These are phyloP conservation scores for Perithous albicinctus DNA, from an alignment of 2,888 invertebrate species.

Conservation along the genomic window DNA sequence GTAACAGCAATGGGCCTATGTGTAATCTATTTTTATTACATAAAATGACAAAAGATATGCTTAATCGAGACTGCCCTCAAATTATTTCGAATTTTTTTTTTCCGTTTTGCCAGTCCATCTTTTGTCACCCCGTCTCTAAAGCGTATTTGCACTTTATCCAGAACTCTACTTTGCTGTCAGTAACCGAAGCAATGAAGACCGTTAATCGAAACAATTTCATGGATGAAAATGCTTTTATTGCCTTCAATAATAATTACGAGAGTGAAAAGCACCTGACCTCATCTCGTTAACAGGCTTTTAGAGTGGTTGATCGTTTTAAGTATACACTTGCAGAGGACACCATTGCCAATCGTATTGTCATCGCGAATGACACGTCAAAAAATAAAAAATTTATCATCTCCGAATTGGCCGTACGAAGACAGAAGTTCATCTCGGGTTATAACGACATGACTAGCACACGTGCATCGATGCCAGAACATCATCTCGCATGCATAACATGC, in stretches of 20 bases:
- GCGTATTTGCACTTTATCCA: background rate
- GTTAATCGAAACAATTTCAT: background rate
- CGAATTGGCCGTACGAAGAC: slow-evolving; percentile 77
- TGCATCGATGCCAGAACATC: slow-evolving; percentile 46
- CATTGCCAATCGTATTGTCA: slow-evolving; percentile 56
- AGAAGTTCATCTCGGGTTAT: slow-evolving; percentile 75
- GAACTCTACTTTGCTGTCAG: background rate
- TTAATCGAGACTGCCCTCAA: too few relatives aligned
- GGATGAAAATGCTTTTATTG: background rate
- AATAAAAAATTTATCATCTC: slow-evolving; percentile 79
- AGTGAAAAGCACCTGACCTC: slow-evolving; percentile 7
- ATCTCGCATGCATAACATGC: slow-evolving; percentile 52
- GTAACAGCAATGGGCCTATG: background rate
- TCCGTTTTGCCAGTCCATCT: too few relatives aligned
- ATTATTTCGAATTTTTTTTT: too few relatives aligned
- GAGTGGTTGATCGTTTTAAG: background rate
- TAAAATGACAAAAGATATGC: too few relatives aligned
- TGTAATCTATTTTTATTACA: background rate
- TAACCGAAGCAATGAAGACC: background rate
- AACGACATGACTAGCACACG: slow-evolving; percentile 67
- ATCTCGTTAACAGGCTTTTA: background rate
- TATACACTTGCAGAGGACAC: background rate
- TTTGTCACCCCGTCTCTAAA: too few relatives aligned
- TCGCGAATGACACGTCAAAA: slow-evolving; percentile 62
- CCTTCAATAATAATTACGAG: background rate